Conservation (phyloP, 2,797 vertebrate species). For the Scolopax bukidnonensis region DNA sequence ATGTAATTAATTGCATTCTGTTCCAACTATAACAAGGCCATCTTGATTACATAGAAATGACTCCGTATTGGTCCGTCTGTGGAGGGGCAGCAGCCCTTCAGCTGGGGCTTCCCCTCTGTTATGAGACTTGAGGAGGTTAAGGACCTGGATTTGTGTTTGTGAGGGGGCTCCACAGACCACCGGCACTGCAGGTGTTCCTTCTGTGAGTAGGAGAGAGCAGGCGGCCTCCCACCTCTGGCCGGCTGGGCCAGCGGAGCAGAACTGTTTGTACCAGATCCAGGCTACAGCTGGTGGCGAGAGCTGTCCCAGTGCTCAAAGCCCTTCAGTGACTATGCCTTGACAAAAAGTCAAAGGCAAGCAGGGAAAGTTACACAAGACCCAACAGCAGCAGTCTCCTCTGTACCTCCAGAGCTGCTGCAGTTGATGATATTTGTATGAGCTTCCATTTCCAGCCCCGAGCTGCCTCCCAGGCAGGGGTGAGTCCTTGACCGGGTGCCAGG, state of each 20-base stretch:
- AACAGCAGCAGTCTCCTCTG: accelerated
- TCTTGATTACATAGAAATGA: neutral
- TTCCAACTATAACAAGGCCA: neutral
- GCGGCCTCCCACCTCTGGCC: neutral
- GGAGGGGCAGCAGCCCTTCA: neutral
- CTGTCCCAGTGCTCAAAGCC: neutral
- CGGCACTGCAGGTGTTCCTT: accelerated
- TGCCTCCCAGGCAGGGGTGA: neutral
- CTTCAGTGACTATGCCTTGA: accelerated
- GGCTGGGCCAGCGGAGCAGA: neutral
- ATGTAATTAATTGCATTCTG: neutral
- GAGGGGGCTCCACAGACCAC: accelerated
- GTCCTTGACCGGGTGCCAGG: neutral
- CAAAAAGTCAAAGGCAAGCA: neutral
- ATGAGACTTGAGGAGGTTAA: neutral
- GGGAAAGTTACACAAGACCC: too few relatives aligned
- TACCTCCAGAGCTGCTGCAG: accelerated
- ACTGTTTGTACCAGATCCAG: accelerated
- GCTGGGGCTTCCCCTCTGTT: neutral
- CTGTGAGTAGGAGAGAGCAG: accelerated
- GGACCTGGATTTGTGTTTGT: neutral
- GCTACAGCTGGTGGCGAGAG: neutral
- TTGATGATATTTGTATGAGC: accelerated
- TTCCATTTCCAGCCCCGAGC: neutral
- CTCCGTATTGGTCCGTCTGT: accelerated